A percentile compares a stretch with the other conserved stretches of the same genome.
phyloP scores from a whole-genome alignment of 2,113 vertebrate species.

The Phaethon lepturus region DNA sequence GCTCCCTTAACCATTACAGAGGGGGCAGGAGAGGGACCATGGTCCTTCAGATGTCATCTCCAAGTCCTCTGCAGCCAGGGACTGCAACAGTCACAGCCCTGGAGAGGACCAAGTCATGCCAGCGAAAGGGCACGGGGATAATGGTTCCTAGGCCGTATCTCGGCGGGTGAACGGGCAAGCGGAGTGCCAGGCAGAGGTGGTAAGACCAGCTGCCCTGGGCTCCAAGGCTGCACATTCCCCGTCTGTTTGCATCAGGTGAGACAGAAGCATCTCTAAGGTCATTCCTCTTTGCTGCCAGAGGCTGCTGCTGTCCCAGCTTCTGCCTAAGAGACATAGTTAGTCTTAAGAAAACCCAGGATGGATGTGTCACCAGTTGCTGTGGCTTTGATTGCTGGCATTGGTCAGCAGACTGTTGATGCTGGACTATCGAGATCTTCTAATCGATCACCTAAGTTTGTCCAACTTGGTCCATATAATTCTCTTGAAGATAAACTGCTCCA shows the following conservation, averaged over 20 bases:
- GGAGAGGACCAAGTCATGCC: not conserved
- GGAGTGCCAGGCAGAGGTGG: not conserved
- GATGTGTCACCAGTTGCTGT: not conserved
- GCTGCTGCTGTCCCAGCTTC: not conserved
- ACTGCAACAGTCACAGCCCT: not conserved
- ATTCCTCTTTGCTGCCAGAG: not conserved
- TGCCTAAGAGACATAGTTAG: not conserved
- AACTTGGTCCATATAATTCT: not conserved
- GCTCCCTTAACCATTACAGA: fast-evolving
- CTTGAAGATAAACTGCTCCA: not conserved
- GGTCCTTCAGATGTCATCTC: not conserved
- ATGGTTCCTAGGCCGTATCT: not conserved
- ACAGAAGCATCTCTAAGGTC: not conserved
- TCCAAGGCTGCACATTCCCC: too few species aligned
- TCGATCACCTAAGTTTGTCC: not conserved
- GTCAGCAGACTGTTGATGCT: not conserved
- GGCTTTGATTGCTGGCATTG: not conserved
- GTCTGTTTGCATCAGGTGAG: not conserved
- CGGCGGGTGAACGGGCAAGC: not conserved
- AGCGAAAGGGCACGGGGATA: not conserved
- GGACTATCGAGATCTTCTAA: not conserved
- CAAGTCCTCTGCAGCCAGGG: not conserved
- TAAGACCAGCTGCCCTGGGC: not conserved
- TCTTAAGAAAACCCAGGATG: not conserved
- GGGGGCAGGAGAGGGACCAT: fast-evolving